Conservation (phyloP, 2,113 vertebrate genomes). For the Zapornia atra region DNA sequence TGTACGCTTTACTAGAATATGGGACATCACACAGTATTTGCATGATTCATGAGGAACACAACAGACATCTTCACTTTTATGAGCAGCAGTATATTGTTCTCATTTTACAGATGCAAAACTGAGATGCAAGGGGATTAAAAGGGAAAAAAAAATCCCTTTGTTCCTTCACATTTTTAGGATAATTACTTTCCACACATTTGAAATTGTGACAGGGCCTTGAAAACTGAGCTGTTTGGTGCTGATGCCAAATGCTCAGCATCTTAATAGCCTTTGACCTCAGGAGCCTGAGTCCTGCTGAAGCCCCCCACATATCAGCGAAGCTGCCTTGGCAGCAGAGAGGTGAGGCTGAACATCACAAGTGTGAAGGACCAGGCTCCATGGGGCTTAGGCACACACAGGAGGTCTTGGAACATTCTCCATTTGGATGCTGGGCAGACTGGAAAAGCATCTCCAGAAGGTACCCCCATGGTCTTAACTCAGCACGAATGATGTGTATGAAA, state of each 20-base stretch:
- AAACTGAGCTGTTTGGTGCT: not conserved
- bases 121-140: conserved; percentile 36
- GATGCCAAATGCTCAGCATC: not conserved
- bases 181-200: not conserved
- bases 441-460: not conserved
- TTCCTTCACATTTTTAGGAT: conserved; percentile 4
- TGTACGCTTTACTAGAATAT: not conserved
- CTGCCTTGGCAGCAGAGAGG: not conserved
- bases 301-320: not conserved
- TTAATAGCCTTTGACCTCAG: not conserved
- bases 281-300: not conserved
- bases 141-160: not conserved
- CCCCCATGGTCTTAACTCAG: not conserved
- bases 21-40: conserved; percentile 17
- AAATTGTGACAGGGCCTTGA: not conserved
- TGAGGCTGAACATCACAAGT: not conserved
- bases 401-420: not conserved
- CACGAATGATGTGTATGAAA: not conserved
- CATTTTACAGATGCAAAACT: conserved; percentile 46
- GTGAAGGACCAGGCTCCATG: accelerated
- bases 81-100: conserved; percentile 34
- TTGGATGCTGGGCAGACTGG: not conserved
- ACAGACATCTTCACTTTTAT: conserved; percentile 1
- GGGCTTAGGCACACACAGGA: not conserved
- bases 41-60: conserved; percentile 51